Base-by-base conservation (phyloP, 2,888 invertebrate genomes). In the Steromphala cineraria region DNA sequence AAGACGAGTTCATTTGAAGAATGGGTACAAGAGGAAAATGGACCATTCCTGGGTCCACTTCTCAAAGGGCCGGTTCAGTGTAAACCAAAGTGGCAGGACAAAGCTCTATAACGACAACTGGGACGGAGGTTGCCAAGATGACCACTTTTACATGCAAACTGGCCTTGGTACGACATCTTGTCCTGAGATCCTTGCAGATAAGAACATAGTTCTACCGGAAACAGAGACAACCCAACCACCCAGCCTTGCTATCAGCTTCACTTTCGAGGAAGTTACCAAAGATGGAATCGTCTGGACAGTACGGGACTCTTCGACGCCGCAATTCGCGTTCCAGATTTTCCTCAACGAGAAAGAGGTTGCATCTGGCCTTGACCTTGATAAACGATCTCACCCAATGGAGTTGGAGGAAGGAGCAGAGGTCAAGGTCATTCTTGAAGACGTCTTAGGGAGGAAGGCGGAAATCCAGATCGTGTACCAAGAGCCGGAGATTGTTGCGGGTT, bases 81-180 rank as follows among this genome's bases (percentile, higher is more conserved):
- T 87, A 24, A 85, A 85, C 17, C 80, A 81, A 67, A 84, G 86
- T 40, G 80, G 79, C 10, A 77, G 83, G 7, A 81, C 85, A 78
- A 80, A 81, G 77, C 40, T 80, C 17, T 87, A 80, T 77, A 83
- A 85, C 24, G 80, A 84, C 8, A 87, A 84, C 53, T 87, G 71
- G 78, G 82, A 86, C 28, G 80, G 82, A 2, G 85, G 84, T 10
- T 75, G 79, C 67, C 81, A 83, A 2, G 81, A 80, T n/a, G 82
- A 82, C 21, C 78, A 80, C 62, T 80, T 81, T 31, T 80, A 62
- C 21, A 40, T 87, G 75, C 85, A 86, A 40, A 85, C 84, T 5
- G 91, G 91, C 21, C 88, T 88, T 56, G 83, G 85, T 15, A 82
- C 83, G 71, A 82, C 86, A n/a, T 82, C 82, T 21, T 81, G 84